Evolutionary conservation across 2,888 invertebrate species (phyloP).

Genomic region (Brachypalpus laphriformis): DNA sequence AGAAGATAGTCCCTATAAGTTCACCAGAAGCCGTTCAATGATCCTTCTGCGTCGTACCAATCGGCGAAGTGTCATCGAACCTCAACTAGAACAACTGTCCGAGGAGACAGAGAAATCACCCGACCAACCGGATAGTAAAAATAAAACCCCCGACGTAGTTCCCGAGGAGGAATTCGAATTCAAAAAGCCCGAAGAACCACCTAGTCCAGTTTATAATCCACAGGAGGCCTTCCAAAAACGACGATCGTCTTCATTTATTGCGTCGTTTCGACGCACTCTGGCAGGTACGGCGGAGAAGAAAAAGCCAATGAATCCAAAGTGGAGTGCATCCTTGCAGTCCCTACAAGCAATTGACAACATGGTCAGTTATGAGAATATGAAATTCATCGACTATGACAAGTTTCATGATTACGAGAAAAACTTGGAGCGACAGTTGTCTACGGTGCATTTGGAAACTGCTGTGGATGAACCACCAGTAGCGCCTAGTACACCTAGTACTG

Average conservation of each 20-base stretch:
- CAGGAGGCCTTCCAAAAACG: conserved; percentile 80
- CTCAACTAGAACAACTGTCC: conserved; percentile 81
- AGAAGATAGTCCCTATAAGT: conserved; percentile 77
- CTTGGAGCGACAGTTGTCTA: conserved; percentile 79
- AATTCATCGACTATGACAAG: conserved; percentile 85
- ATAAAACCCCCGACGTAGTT: conserved; percentile 50
- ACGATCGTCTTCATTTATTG: conserved; percentile 79
- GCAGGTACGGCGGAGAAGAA: conserved; percentile 79
- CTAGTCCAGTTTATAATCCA: conserved; percentile 75
- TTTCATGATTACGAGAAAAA: conserved; percentile 83
- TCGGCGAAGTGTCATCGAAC: conserved; percentile 81
- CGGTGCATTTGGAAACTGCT: conserved; percentile 78
- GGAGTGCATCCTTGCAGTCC: conserved; percentile 84
- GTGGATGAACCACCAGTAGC: conserved; percentile 31
- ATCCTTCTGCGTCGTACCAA: conserved; percentile 80
- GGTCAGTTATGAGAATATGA: conserved; percentile 85
- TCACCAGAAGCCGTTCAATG: conserved; percentile 82
- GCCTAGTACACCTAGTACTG: conserved; percentile 62
- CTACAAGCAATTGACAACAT: conserved; percentile 84
- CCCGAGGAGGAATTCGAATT: conserved; percentile 44
- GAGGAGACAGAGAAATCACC: conserved; percentile 80
- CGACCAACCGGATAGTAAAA: conserved; percentile 78
- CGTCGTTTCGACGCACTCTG: conserved; percentile 80
- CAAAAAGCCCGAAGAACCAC: conserved; percentile 70
- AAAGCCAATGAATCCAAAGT: conserved; percentile 82